Evolutionary conservation across 2,888 invertebrate species (phyloP).

Genomic region (Myathropa florea): DNA sequence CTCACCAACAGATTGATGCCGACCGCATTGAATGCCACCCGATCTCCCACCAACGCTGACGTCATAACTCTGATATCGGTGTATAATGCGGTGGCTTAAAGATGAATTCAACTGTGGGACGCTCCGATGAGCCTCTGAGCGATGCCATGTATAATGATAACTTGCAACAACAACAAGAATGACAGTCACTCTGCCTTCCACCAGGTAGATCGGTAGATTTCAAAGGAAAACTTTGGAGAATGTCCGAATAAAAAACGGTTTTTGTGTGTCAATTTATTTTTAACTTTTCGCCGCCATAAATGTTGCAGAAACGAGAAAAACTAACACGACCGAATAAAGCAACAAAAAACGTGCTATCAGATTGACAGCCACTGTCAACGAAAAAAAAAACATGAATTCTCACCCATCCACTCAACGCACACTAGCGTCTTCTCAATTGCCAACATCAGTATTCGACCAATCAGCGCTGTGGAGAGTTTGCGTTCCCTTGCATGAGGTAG

Average conservation of each 20-base stretch:
- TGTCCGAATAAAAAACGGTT: conserved; percentile 61
- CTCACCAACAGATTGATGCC: conserved; percentile 16
- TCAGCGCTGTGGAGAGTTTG: conserved; percentile 76
- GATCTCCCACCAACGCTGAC: background rate
- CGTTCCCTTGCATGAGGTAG: background rate
- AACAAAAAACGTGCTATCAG: conserved; percentile 56
- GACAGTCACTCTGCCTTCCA: conserved; percentile 33
- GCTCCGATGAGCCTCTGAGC: conserved; percentile 25
- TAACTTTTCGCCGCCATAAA: conserved; percentile 71
- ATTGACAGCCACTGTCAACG: conserved; percentile 63
- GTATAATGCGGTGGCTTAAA: background rate
- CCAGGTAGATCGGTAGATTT: conserved; percentile 64
- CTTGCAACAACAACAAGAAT: conserved; percentile 35
- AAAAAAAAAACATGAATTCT: conserved; percentile 10
- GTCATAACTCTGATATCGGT: background rate
- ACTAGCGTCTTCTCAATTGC: conserved; percentile 4
- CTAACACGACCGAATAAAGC: conserved; percentile 57
- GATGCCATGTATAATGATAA: conserved; percentile 28
- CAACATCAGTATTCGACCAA: conserved; percentile 73
- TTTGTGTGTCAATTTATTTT: conserved; percentile 70
- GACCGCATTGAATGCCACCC: background rate
- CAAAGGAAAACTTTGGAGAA: conserved; percentile 66
- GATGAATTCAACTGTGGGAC: conserved; percentile 14
- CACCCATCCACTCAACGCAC: conserved; percentile 29
- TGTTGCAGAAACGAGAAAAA: conserved; percentile 69